Evolutionary conservation across 1,140 invertebrate genomes (phyloP).

Genomic region (Bathynomus jamesi): DNA sequence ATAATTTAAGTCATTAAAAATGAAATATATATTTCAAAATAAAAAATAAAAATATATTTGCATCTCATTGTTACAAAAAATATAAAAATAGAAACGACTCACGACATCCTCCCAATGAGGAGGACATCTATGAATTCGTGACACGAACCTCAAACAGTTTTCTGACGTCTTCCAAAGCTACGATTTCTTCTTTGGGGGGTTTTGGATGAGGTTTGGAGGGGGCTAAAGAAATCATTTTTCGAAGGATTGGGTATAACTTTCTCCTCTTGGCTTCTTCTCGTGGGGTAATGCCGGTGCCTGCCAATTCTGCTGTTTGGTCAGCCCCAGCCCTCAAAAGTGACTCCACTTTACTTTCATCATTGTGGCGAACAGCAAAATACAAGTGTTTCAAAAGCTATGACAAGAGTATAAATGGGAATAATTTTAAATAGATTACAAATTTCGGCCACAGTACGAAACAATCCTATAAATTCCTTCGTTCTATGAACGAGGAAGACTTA

Average conservation of each 20-base stretch:
- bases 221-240: conserved; percentile 14
- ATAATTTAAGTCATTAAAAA: too few species aligned
- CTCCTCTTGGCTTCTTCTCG: conserved; percentile 26
- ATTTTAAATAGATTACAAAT: too few species aligned
- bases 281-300: conserved; percentile 14
- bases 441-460: too few species aligned
- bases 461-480: too few species aligned
- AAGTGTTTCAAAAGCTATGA: conserved; percentile 29
- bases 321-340: conserved; percentile 19
- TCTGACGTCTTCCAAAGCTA: conserved; percentile 18
- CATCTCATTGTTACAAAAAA: too few species aligned
- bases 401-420: too few species aligned
- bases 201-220: not conserved
- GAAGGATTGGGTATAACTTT: conserved; percentile 11
- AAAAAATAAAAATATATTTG: too few species aligned
- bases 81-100: too few species aligned
- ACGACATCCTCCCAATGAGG: too few species aligned
- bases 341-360: conserved; percentile 25
- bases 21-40: too few species aligned
- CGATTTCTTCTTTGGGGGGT: conserved; percentile 1
- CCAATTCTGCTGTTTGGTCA: conserved; percentile 22
- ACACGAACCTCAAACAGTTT: conserved; percentile 25
- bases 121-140: too few species aligned
- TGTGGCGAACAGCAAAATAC: conserved; percentile 29
- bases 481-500: too few species aligned